Evolutionary conservation across 2,888 invertebrate species (phyloP).

Genomic region (Cheilosia variabilis): DNA sequence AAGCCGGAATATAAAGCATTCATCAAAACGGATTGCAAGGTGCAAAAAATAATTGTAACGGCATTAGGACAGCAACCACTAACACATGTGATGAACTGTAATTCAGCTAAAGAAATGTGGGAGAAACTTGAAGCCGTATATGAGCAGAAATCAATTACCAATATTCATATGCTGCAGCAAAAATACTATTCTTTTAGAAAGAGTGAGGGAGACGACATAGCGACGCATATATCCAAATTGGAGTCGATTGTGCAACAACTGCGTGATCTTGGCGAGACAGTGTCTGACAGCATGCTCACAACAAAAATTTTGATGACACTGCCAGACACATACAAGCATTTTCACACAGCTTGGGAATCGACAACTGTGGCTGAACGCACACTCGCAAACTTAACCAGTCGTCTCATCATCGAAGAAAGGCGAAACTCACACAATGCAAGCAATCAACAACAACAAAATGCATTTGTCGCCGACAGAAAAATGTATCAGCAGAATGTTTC

Average conservation of each 20-base stretch:
- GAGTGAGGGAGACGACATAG: conserved; percentile 54
- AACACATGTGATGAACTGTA: conserved; percentile 18
- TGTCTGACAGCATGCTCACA: conserved; percentile 51
- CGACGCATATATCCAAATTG: conserved; percentile 59
- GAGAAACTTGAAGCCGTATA: conserved; percentile 73
- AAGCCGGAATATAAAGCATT: neutral
- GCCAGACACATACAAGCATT: conserved; percentile 39
- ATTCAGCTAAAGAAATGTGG: conserved; percentile 58
- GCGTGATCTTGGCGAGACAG: conserved; percentile 51
- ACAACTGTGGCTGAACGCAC: conserved; percentile 26
- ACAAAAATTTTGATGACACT: conserved; percentile 48
- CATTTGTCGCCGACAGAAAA: too few relatives aligned
- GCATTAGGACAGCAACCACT: conserved; percentile 9
- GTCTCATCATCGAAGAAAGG: conserved; percentile 34
- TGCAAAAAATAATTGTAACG: neutral
- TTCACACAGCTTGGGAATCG: conserved; percentile 52
- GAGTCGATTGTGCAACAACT: conserved; percentile 52
- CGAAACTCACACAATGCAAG: too few relatives aligned
- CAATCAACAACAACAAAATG: too few relatives aligned
- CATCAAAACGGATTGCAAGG: neutral
- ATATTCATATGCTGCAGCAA: conserved; percentile 78
- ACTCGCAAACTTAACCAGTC: conserved; percentile 29
- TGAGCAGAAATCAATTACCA: conserved; percentile 78
- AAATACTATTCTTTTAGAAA: conserved; percentile 66
- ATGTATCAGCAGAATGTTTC: too few relatives aligned